phyloP scores from a whole-genome alignment of 1,140 invertebrate species.

The Monochamus saltuarius region DNA sequence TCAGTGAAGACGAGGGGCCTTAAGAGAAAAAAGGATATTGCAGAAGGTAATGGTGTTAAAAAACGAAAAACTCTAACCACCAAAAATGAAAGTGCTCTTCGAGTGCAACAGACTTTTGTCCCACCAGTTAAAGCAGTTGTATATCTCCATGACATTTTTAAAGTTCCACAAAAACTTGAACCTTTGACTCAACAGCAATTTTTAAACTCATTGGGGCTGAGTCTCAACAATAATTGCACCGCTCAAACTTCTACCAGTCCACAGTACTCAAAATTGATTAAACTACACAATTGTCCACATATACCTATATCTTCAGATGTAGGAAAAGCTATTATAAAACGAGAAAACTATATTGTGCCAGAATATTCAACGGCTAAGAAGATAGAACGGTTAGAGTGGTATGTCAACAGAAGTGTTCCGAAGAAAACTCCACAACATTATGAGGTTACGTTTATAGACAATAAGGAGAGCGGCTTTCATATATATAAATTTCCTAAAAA shows the following conservation, averaged over 20 bases:
- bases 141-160: slow-evolving; percentile 20
- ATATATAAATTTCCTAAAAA: slow-evolving; percentile 36
- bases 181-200: slow-evolving; percentile 26
- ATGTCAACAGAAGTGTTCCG: slow-evolving; percentile 29
- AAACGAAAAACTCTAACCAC: background rate
- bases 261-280: slow-evolving; percentile 9
- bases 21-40: slow-evolving; percentile 5
- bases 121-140: slow-evolving; percentile 5
- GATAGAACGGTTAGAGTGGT: slow-evolving; percentile 35
- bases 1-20: slow-evolving; percentile 1
- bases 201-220: slow-evolving; percentile 24
- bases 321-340: slow-evolving; percentile 29
- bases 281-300: slow-evolving; percentile 19
- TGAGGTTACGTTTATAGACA: slow-evolving; percentile 5
- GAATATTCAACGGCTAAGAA: slow-evolving; percentile 27
- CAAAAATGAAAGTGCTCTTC: slow-evolving; percentile 3
- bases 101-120: background rate
- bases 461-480: slow-evolving; percentile 13
- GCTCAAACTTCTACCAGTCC: slow-evolving; percentile 2
- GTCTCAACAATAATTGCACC: slow-evolving; percentile 5
- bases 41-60: no score
- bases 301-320: slow-evolving; percentile 40
- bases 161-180: slow-evolving; percentile 13
- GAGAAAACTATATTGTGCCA: slow-evolving; percentile 28
- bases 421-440: background rate